A percentile compares a stretch with the other conserved stretches of the same genome.
Evolutionary conservation across 2,797 vertebrate genomes (phyloP).

Genomic region (Babyrousa celebensis): DNA sequence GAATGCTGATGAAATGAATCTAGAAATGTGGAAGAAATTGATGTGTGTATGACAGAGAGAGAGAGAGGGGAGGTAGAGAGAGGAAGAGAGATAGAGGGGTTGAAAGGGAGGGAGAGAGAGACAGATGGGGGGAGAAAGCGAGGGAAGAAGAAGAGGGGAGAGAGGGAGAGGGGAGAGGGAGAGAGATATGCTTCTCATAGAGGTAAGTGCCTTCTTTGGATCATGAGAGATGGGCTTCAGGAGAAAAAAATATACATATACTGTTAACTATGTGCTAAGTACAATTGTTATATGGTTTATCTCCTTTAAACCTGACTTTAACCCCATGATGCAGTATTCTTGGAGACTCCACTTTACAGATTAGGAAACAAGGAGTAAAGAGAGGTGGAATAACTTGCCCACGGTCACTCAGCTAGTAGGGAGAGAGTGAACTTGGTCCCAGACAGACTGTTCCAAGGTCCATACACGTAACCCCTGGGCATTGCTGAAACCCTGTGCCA

Average conservation of each 20-base stretch:
- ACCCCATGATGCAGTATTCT: neutral
- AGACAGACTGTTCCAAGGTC: neutral
- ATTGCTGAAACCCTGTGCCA: neutral
- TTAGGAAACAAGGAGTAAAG: neutral
- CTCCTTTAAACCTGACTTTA: neutral
- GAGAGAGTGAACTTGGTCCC: neutral
- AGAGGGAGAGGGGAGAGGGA: no score
- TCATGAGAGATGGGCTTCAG: neutral
- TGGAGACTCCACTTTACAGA: neutral
- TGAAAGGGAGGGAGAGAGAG: no score
- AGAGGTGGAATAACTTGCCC: neutral
- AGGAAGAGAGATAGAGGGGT: no score
- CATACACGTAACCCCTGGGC: neutral
- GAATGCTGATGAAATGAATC: neutral
- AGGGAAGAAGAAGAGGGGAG: no score
- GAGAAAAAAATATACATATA: neutral
- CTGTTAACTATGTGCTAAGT: neutral
- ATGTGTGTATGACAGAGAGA: neutral
- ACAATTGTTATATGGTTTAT: neutral
- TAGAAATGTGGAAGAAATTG: neutral
- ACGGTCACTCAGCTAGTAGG: neutral
- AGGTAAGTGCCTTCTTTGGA: neutral
- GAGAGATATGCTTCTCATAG: neutral
- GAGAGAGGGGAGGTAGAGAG: no score
- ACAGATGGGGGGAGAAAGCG: no score